Conservation (phyloP, 1,140 invertebrate species). For the Sinonovacula constricta region DNA sequence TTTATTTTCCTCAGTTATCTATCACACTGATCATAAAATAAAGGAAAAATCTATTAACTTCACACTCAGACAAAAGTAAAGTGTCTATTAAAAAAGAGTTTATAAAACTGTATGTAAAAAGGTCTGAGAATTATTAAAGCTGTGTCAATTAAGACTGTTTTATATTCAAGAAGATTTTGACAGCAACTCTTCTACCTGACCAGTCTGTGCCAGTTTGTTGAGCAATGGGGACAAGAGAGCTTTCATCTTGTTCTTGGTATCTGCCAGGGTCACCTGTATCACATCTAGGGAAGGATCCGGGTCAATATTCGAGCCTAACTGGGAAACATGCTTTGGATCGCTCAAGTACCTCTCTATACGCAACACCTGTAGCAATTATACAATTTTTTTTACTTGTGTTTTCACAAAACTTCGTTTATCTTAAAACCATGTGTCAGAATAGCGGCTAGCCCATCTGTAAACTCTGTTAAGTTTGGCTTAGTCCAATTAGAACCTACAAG, state of each 20-base stretch:
- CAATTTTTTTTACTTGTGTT: background rate
- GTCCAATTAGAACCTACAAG: no score
- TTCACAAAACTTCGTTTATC: background rate
- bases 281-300: conserved; percentile 16
- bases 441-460: background rate
- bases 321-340: conserved; percentile 18
- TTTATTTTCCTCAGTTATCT: no score
- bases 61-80: background rate
- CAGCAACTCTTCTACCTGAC: no score
- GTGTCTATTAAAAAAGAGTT: conserved; percentile 1
- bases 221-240: conserved; percentile 8
- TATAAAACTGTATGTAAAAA: no score
- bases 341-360: conserved; percentile 17
- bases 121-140: no score
- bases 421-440: background rate
- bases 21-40: no score
- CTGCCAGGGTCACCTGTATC: conserved; percentile 17
- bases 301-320: conserved; percentile 1
- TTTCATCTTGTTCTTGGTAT: conserved; percentile 26
- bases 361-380: conserved; percentile 2
- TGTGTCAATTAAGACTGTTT: no score
- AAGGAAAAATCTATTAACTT: background rate
- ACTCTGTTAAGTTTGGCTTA: no score
- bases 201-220: conserved; percentile 35
- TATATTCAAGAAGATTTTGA: no score